Evolutionary conservation across 2,113 vertebrate species (phyloP), one percentile per base, ranked within the genome.

Genomic region (Urocynchramus pylzowi): DNA sequence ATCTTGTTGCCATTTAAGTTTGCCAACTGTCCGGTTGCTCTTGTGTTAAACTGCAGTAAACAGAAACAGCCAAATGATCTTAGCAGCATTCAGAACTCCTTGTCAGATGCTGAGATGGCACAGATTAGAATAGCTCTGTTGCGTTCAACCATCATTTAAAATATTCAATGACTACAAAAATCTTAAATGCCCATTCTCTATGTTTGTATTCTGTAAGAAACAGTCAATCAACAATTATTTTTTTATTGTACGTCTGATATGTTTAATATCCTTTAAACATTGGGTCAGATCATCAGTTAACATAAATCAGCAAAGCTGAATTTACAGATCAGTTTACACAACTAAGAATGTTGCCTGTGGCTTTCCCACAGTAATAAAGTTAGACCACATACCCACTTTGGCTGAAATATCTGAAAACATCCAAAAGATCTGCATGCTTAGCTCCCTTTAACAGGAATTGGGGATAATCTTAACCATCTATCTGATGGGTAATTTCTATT

Each of bases 281-380:
- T 88, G 67, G 63, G 64, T 93, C 91, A 86, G 78, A 97, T 81
- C 76, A 86, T 88, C 88, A 84, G 79, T 93, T 94, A 86, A 88
- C 68, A 88, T 93, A 94, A 96, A 94, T 96, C 95, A 93, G 87
- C 75, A 74, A 96, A 93, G 71, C 31, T 92, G 83, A 96, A 96
- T 87, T 93, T 93, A 81, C 71, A 64, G 83, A 94, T 92, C 85
- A 68, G 68, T 96, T 96, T 96, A 94, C 83, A 90, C 71, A 96
- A 93, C 76, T 78, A 70, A 93, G 73, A 88, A 96, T 89, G 71
- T 84, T 93, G 92, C 93, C 93, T 89, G 87, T 94, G 92, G 88
- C 90, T 94, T 96, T 97, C 95, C 90, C 95, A 96, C 90, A 94
- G 90, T 92, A 95, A 96, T 96, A 96, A 97, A 92, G 73, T 90